Percentiles rank a stretch among this genome's conserved stretches.
Conservation (phyloP, 92 coral and sea anemone species). For the Plumapathes pennacea region DNA sequence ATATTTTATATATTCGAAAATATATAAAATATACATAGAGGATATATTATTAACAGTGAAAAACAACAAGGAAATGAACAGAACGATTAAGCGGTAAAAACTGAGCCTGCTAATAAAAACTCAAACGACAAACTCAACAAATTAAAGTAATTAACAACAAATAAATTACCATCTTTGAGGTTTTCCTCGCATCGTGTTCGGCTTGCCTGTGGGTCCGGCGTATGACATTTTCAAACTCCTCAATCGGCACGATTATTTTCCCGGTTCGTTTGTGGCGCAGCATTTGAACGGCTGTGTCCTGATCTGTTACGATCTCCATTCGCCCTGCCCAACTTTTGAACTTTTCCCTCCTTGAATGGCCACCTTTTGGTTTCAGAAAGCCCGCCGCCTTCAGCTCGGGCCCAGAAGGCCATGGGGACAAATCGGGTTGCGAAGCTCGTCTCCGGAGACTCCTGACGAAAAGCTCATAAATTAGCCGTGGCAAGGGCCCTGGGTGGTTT, state of each 20-base stretch:
- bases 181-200: slow-evolving; percentile 60
- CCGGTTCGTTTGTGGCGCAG: slow-evolving; percentile 79
- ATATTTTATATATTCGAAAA: too few species aligned
- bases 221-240: slow-evolving; percentile 72
- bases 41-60: too few species aligned
- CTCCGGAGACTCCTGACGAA: slow-evolving; percentile 55
- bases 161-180: slow-evolving; percentile 41
- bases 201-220: slow-evolving; percentile 61
- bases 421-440: slow-evolving; percentile 44
- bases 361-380: slow-evolving; percentile 82
- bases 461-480: slow-evolving; percentile 52
- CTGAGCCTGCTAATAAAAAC: too few species aligned
- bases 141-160: neutral
- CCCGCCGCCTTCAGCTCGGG: slow-evolving; percentile 83
- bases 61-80: too few species aligned
- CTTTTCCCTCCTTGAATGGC: slow-evolving; percentile 72
- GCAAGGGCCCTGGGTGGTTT: slow-evolving; percentile 72
- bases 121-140: neutral
- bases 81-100: too few species aligned
- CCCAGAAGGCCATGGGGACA: slow-evolving; percentile 66
- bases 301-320: slow-evolving; percentile 62
- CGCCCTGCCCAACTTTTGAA: slow-evolving; percentile 82
- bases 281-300: slow-evolving; percentile 50
- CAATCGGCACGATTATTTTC: slow-evolving; percentile 84
- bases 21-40: too few species aligned